Base-by-base conservation (phyloP, 2,888 invertebrate genomes). In the Melanargia galathea region DNA sequence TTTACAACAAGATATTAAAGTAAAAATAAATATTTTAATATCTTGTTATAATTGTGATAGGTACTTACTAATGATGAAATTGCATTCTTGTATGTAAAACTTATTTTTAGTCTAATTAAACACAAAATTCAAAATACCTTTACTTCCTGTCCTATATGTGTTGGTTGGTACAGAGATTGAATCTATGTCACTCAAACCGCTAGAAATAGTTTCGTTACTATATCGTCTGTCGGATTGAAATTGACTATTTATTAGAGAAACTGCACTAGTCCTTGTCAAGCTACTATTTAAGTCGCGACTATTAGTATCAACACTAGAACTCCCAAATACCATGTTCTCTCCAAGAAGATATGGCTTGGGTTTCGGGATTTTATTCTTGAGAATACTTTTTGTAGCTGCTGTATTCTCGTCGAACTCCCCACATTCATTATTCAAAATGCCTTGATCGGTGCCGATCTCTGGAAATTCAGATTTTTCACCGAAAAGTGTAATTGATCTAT, bases 281-380 rank as follows among this genome's bases (percentile, higher is more conserved):
- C 66, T 68, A 54, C 76, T 74, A 63, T 71, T 72, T 43, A 66
- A 62, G 54, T 70, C 64, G 66, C 40, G n/a, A 45, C 77, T 68
- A 57, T 72, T 75, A 57, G 66, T 62, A 43, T 46, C 56, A 55
- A 65, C 48, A 67, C 52, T 66, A 66, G 72, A 63, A 70, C 78
- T 75, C 81, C 90, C 88, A 81, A 90, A 83, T 64, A 87, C 92
- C 76, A 93, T 92, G 81, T 94, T 93, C 79, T 94, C 94, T 58
- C 95, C 95, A 74, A 95, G 87, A 78, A 95, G 94, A 87, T 95
- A 95, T 72, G 95, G 95, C 81, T 93, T 94, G 75, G 95, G 95
- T 80, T 95, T 95, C 46, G 94, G 89, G 55, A 95, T 94, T 84
- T 94, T 95, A 75, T 95, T 95, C 84, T 95, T 95, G 75, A 95